phyloP scores from a whole-genome alignment of 2,888 invertebrate species.

The Tricholauxania praeusta region DNA sequence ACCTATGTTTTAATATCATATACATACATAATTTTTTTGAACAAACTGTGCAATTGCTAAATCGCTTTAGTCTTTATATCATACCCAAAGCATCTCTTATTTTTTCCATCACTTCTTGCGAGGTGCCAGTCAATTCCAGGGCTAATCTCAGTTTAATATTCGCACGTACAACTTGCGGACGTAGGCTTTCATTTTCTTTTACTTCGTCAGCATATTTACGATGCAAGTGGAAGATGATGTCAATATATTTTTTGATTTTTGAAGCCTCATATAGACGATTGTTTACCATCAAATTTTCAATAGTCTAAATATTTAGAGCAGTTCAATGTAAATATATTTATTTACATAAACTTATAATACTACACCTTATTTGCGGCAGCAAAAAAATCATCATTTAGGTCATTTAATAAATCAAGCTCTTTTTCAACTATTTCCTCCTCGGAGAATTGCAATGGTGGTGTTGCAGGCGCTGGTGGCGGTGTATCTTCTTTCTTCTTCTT shows the following conservation, averaged over 20 bases:
- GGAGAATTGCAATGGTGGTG: constrained; percentile 47
- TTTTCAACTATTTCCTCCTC: constrained; percentile 46
- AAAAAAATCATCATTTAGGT: constrained; percentile 59
- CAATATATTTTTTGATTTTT: constrained; percentile 56
- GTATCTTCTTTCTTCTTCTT: constrained; percentile 46
- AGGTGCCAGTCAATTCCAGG: constrained; percentile 55
- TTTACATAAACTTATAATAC: neutral
- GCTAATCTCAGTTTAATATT: constrained; percentile 57
- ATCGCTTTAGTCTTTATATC: neutral
- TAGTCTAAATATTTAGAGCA: constrained; percentile 46
- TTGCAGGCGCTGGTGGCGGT: constrained; percentile 25
- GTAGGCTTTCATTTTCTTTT: constrained; percentile 44
- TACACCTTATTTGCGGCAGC: constrained; percentile 46
- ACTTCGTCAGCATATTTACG: constrained; percentile 52
- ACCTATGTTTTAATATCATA: constrained; percentile 42
- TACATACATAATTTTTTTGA: neutral
- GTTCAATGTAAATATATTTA: too few species aligned
- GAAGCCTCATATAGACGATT: constrained; percentile 54
- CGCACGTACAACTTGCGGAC: constrained; percentile 52
- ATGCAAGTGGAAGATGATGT: constrained; percentile 56
- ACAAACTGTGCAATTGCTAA: neutral
- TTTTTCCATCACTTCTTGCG: constrained; percentile 54
- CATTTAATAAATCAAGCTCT: constrained; percentile 56
- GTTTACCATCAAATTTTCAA: constrained; percentile 53
- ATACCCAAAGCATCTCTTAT: constrained; percentile 55